Conservation (phyloP, 2,113 vertebrate species). For the Pseudonaja textilis region DNA sequence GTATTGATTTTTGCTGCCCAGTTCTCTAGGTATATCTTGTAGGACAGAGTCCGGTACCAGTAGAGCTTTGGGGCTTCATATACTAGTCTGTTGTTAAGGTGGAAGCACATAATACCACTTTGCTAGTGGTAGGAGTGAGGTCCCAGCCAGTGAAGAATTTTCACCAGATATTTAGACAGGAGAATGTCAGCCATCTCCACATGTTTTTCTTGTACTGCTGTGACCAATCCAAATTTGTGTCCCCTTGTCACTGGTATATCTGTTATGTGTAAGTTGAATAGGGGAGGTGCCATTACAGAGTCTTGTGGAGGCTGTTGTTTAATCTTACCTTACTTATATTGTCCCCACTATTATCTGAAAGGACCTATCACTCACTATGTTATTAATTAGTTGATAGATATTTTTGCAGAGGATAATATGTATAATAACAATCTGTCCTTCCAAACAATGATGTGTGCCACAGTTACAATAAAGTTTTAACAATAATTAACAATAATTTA, state of each 20-base stretch:
- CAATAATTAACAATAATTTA: not conserved
- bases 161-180: not conserved
- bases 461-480: not conserved
- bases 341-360: too few relatives aligned
- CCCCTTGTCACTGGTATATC: not conserved
- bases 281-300: too few relatives aligned
- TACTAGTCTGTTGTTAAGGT: not conserved
- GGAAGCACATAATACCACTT: not conserved
- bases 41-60: not conserved
- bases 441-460: too few relatives aligned
- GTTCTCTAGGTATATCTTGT: not conserved
- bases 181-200: not conserved
- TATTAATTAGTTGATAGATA: too few relatives aligned
- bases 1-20: too few relatives aligned
- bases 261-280: not conserved
- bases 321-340: too few relatives aligned
- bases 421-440: not conserved
- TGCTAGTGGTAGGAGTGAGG: not conserved
- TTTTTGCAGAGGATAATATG: not conserved
- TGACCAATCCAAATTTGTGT: not conserved
- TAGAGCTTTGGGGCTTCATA: not conserved
- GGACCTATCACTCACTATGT: too few relatives aligned
- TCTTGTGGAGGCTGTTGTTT: too few relatives aligned
- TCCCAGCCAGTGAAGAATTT: not conserved
- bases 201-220: not conserved